phyloP scores from a whole-genome alignment of 1,140 invertebrate species.

The Drosophila equinoxialis region DNA sequence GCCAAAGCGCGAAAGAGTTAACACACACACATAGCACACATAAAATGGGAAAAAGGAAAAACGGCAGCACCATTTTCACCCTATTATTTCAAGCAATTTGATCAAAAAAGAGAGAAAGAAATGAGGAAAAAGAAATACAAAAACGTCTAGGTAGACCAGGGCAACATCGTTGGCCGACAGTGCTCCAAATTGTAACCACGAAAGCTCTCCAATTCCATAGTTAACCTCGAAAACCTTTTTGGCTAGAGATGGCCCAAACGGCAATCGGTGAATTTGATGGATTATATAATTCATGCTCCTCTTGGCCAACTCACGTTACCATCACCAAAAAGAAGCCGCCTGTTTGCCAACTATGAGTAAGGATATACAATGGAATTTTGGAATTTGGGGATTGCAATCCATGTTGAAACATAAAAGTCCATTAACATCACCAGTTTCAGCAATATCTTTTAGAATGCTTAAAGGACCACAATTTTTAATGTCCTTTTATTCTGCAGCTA shows the following conservation, averaged over 20 bases:
- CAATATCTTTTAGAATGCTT: too few species aligned
- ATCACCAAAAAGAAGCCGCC: slow-evolving; percentile 1
- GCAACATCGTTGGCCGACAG: slow-evolving; percentile 39
- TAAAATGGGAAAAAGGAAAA: slow-evolving; percentile 25
- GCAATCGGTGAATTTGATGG: slow-evolving; percentile 5
- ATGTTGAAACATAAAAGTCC: too few species aligned
- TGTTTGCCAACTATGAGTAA: too few species aligned
- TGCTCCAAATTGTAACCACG: slow-evolving; percentile 75
- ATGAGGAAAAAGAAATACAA: neutral
- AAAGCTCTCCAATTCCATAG: slow-evolving; percentile 45
- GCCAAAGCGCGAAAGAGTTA: slow-evolving; percentile 76
- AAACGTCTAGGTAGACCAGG: slow-evolving; percentile 45
- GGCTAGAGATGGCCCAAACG: slow-evolving; percentile 19
- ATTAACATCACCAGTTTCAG: too few species aligned
- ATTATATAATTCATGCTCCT: neutral
- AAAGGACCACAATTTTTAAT: too few species aligned
- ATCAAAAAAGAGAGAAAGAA: slow-evolving; percentile 55
- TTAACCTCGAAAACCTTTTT: slow-evolving; percentile 19
- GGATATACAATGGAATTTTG: too few species aligned
- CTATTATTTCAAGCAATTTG: slow-evolving; percentile 81
- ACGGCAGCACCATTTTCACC: slow-evolving; percentile 70
- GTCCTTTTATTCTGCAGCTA: too few species aligned
- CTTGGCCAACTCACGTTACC: slow-evolving; percentile 22
- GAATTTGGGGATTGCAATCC: too few species aligned
- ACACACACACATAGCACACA: slow-evolving; percentile 51